A percentile compares a stretch with the other conserved stretches of the same genome.
Conservation (phyloP, 2,888 invertebrate species). For the Plebejus argus region DNA sequence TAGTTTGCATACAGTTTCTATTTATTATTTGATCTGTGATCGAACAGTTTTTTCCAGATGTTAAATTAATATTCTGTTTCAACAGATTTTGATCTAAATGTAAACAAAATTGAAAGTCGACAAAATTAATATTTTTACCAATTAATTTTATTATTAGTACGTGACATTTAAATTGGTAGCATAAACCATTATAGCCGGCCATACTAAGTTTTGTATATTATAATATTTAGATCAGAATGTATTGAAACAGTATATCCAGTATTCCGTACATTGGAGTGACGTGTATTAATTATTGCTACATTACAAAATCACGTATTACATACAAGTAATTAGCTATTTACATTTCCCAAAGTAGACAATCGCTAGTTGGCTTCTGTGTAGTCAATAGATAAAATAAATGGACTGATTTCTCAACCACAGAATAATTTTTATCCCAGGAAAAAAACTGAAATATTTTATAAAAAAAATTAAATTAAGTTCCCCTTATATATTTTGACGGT, state of each 20-base stretch:
- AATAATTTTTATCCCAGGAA: no score
- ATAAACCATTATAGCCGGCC: no score
- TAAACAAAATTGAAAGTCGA: no score
- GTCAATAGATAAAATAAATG: no score
- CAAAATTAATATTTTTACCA: background rate
- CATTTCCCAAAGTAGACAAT: background rate
- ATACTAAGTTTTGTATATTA: no score
- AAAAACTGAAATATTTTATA: no score
- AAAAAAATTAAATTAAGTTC: no score
- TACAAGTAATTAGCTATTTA: conserved; percentile 15
- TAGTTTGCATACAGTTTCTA: no score
- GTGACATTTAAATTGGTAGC: background rate
- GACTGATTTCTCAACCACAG: no score
- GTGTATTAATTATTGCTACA: conserved; percentile 26
- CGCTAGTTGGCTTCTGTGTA: background rate
- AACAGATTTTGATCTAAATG: background rate
- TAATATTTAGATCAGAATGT: background rate
- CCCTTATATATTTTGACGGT: background rate
- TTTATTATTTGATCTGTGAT: no score
- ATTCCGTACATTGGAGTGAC: conserved; percentile 12
- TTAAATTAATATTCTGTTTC: background rate
- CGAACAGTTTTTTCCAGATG: background rate
- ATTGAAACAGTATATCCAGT: background rate
- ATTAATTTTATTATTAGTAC: background rate
- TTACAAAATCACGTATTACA: conserved; percentile 23